phyloP scores from a whole-genome alignment of 2,797 vertebrate species.

The Gorsachius magnificus region DNA sequence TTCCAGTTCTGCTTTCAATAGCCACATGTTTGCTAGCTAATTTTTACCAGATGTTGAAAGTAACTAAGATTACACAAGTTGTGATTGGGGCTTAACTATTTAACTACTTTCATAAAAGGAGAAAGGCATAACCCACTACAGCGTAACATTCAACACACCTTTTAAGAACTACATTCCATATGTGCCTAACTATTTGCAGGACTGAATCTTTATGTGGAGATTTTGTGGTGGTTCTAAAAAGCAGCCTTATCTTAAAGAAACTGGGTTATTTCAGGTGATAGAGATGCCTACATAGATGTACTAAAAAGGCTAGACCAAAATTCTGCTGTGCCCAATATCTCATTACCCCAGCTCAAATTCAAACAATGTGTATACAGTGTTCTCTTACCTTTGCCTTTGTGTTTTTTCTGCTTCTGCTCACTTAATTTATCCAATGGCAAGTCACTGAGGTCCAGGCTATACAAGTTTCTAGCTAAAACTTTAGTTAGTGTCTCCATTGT shows the following conservation, averaged over 20 bases:
- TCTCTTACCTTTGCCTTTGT: constrained; percentile 95
- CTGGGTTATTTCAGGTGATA: not conserved
- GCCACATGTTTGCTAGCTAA: not conserved
- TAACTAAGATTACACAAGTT: not conserved
- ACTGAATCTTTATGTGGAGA: not conserved
- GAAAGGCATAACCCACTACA: not conserved
- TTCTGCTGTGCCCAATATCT: not conserved
- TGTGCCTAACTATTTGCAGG: not conserved
- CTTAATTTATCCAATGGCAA: constrained; percentile 97
- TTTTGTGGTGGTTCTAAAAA: not conserved
- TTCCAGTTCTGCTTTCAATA: not conserved
- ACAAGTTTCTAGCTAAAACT: constrained; percentile 96
- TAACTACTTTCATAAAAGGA: not conserved
- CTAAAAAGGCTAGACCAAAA: not conserved
- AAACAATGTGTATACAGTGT: not conserved
- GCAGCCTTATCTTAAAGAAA: not conserved
- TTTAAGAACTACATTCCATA: not conserved
- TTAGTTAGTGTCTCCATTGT: constrained; percentile 99
- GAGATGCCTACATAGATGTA: not conserved
- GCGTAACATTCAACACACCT: not conserved
- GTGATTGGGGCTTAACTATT: not conserved
- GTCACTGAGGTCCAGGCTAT: constrained; percentile 94
- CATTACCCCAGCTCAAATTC: not conserved
- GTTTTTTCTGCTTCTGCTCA: constrained; percentile 99
- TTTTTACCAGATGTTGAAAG: not conserved